Base-by-base conservation (phyloP, 2,113 vertebrate genomes). In the Crotophaga sulcirostris region DNA sequence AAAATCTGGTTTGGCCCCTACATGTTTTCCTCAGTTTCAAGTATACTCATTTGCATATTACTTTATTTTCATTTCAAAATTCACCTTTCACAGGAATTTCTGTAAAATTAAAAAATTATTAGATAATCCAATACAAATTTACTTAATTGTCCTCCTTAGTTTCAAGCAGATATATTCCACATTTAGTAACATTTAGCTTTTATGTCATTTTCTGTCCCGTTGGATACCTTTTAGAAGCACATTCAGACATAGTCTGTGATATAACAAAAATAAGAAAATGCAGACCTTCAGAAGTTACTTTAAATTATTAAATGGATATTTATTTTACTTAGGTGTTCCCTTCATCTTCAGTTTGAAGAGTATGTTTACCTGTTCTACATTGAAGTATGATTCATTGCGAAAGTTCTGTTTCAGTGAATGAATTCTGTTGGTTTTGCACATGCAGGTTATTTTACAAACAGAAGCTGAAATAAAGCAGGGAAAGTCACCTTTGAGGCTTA, bases 401-500 rank as follows among this genome's bases (percentile, higher is more conserved):
- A 70, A 89, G n/a, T 94, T 96, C 73, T 87, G 7, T 93, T 97
- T 84, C 45, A 89, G 84, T 95, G 87, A 86, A 92, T 93, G 49
- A 44, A 81, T 91, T 96, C 49, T 95, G 72, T 90, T 25, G 19
- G 78, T 74, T 96, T 94, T 94, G 60, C 51, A 31, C 20, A 54
- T 91, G 14, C 45, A 97, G 96, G 92, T 81, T 90, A 92, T 96
- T 95, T 95, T 97, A 93, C 73, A 90, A 93, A 93, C 82, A 96
- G 82, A 92, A 90, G 79, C 81, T 93, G 97, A 97, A 95, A 95
- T 91, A 96, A 79, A 90, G 82, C 92, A 95, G 91, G 83, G 94
- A 87, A 92, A 87, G 76, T 95, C 93, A 93, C 93, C 96, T 60
- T 98, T 96, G 74, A 97, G 93, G 79, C 92, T 95, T 67, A 93